A percentile compares a stretch with the other conserved stretches of the same genome.
phyloP scores from a whole-genome alignment of 23 tunicate genomes.

The Pegea sp. region DNA sequence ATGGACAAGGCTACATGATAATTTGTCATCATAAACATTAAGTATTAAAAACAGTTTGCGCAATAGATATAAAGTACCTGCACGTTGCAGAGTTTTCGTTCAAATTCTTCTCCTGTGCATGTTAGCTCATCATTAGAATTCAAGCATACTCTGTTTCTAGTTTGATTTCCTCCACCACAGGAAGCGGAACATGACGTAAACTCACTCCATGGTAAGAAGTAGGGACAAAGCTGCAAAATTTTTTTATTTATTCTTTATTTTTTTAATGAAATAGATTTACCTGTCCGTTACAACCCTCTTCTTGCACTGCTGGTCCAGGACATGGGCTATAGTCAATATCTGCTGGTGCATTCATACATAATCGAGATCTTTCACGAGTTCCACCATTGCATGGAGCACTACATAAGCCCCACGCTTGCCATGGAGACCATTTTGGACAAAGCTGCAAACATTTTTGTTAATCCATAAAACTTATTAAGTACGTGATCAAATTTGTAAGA shows the following conservation, averaged over 20 bases:
- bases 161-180: conserved; percentile 16
- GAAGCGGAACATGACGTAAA: conserved; percentile 6
- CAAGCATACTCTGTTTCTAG: conserved; percentile 4
- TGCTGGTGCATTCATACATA: conserved; percentile 3
- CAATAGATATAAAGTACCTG: too few species aligned
- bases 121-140: not conserved
- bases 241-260: not conserved
- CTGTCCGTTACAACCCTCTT: conserved; percentile 22
- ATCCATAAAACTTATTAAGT: not conserved
- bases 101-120: not conserved
- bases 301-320: conserved; percentile 2
- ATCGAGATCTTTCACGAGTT: conserved; percentile 7
- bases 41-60: too few species aligned
- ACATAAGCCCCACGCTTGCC: conserved; percentile 24
- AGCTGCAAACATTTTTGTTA: conserved; percentile 1
- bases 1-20: conserved; percentile 19
- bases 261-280: not conserved
- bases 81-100: not conserved
- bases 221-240: conserved; percentile 6
- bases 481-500: too few species aligned
- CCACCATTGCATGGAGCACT: conserved; percentile 27
- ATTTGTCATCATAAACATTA: not conserved
- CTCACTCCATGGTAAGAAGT: conserved; percentile 4
- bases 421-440: conserved; percentile 24
- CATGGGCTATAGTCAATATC: not conserved